A percentile compares a stretch with the other conserved stretches of the same genome.
These are phyloP conservation scores for Drosophila multiciliata DNA, from an alignment of 2,888 invertebrate species.

Conservation along the genomic window DNA sequence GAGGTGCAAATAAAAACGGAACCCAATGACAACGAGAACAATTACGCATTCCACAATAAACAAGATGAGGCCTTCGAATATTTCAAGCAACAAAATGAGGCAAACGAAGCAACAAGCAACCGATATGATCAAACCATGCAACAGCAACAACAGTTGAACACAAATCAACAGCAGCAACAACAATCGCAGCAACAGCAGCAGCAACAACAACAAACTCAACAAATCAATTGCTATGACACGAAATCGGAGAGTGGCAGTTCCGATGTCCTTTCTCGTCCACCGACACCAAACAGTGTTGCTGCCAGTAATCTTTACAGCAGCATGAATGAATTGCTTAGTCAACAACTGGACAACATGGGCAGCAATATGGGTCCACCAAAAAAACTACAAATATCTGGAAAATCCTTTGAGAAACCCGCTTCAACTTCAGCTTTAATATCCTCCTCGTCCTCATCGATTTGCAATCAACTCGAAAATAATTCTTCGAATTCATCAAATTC, in stretches of 20 bases:
- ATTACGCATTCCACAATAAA: constrained; percentile 45
- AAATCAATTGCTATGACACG: constrained; percentile 85
- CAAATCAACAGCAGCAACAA: constrained; percentile 41
- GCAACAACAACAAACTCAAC: constrained; percentile 86
- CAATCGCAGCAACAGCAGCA: constrained; percentile 40
- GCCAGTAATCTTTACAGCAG: constrained; percentile 72
- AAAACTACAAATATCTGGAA: constrained; percentile 83
- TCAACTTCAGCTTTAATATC: constrained; percentile 29
- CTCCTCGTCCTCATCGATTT: constrained; percentile 16
- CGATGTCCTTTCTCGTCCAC: constrained; percentile 84
- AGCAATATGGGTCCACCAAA: constrained; percentile 85
- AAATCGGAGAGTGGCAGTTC: constrained; percentile 85
- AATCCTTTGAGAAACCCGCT: constrained; percentile 82
- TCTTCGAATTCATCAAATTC: constrained; percentile 92
- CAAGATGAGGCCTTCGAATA: constrained; percentile 29
- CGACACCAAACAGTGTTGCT: constrained; percentile 83
- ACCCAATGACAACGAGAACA: constrained; percentile 47
- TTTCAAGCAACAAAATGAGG: constrained; percentile 21
- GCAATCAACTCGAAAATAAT: constrained; percentile 86
- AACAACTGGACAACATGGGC: constrained; percentile 84
- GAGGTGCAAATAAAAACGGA: constrained; percentile 77
- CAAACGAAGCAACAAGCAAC: constrained; percentile 12
- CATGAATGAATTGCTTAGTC: constrained; percentile 83
- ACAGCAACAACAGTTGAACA: constrained; percentile 7
- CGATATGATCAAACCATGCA: constrained; percentile 32